Conservation (phyloP, 2,113 vertebrate genomes). For the Xenopus laevis region DNA sequence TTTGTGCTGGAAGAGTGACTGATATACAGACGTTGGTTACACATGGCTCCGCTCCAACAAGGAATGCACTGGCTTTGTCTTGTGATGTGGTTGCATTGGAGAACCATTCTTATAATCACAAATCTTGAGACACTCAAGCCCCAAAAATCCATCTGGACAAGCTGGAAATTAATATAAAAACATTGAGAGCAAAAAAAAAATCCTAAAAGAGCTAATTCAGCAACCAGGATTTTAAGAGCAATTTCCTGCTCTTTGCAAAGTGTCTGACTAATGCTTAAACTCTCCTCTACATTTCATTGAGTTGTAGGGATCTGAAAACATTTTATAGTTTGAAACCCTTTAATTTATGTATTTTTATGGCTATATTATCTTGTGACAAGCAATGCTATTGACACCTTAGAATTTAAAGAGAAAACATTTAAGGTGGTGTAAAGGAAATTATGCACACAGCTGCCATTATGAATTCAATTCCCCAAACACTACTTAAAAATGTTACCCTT, state of each 20-base stretch:
- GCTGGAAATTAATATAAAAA: conserved; percentile 58
- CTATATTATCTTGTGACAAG: conserved; percentile 47
- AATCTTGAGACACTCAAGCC: conserved; percentile 75
- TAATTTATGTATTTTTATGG: conserved; percentile 47
- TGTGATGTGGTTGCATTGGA: conserved; percentile 69
- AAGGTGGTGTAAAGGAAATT: conserved; percentile 45
- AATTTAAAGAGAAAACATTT: conserved; percentile 44
- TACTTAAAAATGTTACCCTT: conserved; percentile 34
- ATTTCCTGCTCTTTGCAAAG: conserved; percentile 47
- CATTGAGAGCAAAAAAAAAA: conserved; percentile 10
- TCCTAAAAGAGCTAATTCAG: conserved; percentile 45
- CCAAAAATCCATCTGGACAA: conserved; percentile 74
- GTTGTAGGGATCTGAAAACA: conserved; percentile 42
- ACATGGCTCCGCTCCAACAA: conserved; percentile 68
- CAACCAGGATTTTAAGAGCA: conserved; percentile 46
- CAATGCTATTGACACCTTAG: conserved; percentile 45
- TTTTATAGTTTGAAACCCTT: conserved; percentile 45
- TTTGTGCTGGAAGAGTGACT: conserved; percentile 36
- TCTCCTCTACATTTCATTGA: conserved; percentile 45
- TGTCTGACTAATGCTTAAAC: conserved; percentile 46
- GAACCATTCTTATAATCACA: conserved; percentile 78
- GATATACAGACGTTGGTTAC: conserved; percentile 72
- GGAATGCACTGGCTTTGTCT: conserved; percentile 63
- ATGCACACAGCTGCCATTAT: conserved; percentile 45
- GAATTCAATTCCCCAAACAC: conserved; percentile 37